These are phyloP conservation scores for Mesocricetus auratus DNA, from an alignment of 2,113 vertebrate species.

Conservation along the genomic window DNA sequence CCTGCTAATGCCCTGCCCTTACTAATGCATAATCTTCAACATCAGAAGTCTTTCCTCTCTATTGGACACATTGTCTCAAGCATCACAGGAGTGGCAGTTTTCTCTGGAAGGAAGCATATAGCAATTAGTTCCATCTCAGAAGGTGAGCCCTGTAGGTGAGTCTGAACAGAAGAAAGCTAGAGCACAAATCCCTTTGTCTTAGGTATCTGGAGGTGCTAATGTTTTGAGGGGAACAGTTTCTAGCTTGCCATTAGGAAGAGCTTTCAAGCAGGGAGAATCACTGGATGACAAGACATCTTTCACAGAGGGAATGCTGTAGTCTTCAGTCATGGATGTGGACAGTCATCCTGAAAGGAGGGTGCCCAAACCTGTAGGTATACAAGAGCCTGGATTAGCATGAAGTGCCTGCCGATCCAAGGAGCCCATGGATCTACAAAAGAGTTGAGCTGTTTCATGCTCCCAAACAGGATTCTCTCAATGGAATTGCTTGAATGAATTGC, in stretches of 20 bases:
- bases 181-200: slow-evolving; percentile 21
- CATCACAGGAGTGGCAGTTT: slow-evolving; percentile 70
- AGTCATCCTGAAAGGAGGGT: background rate
- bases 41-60: slow-evolving; percentile 62
- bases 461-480: background rate
- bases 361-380: background rate
- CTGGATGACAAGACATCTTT: background rate
- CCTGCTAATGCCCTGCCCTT: background rate
- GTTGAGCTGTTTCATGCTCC: background rate
- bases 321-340: background rate
- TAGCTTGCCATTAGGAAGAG: background rate
- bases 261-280: background rate
- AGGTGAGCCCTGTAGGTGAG: slow-evolving; percentile 52
- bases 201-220: background rate
- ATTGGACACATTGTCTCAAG: slow-evolving; percentile 57
- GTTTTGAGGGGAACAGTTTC: background rate
- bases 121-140: slow-evolving; percentile 47
- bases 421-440: background rate
- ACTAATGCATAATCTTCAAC: slow-evolving; percentile 4
- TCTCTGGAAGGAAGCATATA: slow-evolving; percentile 37
- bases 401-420: background rate
- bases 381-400: background rate
- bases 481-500: background rate
- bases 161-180: slow-evolving; percentile 42
- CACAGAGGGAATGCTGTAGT: background rate